Evolutionary conservation across 2,888 invertebrate species (phyloP).

Genomic region (Cistogaster globosa): DNA sequence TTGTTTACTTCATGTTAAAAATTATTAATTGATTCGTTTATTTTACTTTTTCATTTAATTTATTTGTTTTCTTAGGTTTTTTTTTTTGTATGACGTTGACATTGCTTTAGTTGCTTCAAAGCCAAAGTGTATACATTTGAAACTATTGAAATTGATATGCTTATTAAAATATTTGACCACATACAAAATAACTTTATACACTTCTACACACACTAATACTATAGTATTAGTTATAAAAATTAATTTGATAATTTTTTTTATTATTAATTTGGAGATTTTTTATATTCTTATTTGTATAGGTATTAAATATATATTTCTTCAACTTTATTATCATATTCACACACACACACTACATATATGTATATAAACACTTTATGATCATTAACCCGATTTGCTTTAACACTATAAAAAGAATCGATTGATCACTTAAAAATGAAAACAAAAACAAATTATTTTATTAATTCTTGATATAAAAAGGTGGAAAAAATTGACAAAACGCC

Average conservation of each 20-base stretch:
- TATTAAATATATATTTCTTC: not conserved
- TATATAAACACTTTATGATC: constrained; percentile 37
- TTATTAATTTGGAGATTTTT: not conserved
- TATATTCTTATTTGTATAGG: not conserved
- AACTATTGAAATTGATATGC: constrained; percentile 57
- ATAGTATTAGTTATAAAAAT: not conserved
- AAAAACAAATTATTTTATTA: constrained; percentile 40
- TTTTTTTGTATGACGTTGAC: not conserved
- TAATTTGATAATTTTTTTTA: constrained; percentile 19
- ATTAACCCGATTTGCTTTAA: constrained; percentile 44
- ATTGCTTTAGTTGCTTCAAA: constrained; percentile 22
- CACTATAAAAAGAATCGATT: constrained; percentile 33
- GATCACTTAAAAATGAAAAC: constrained; percentile 37
- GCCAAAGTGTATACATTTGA: too few relatives aligned
- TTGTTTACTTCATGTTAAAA: constrained; percentile 27
- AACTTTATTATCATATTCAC: not conserved
- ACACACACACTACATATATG: not conserved
- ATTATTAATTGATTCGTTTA: constrained; percentile 45
- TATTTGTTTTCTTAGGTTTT: not conserved
- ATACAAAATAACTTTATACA: constrained; percentile 23
- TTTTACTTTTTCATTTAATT: not conserved
- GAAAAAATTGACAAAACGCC: constrained; percentile 27
- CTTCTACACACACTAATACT: not conserved
- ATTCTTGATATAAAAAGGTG: constrained; percentile 32
- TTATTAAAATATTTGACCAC: constrained; percentile 41